A percentile compares a stretch with the other conserved stretches of the same genome.
phyloP scores from a whole-genome alignment of 2,888 invertebrate genomes.

The Netelia fuscicornis region DNA sequence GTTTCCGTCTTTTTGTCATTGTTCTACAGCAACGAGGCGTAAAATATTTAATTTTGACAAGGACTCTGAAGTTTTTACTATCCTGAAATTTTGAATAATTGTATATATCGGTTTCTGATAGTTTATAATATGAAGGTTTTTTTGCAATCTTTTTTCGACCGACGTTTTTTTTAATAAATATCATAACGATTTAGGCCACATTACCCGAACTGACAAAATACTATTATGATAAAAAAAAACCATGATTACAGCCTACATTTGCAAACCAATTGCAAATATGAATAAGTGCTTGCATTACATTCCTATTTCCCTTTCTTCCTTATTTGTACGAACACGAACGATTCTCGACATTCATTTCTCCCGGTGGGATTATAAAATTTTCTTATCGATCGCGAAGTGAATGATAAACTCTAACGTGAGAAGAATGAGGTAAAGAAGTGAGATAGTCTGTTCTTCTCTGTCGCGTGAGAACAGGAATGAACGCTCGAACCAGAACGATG shows the following conservation, averaged over 20 bases:
- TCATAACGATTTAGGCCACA: too few species aligned
- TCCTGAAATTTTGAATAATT: not conserved
- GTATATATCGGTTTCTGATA: not conserved
- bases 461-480: not conserved
- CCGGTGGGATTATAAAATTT: not conserved
- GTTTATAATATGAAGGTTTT: not conserved
- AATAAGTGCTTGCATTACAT: too few species aligned
- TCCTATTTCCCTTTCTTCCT: not conserved
- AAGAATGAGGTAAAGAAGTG: not conserved
- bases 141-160: too few species aligned
- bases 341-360: constrained; percentile 1
- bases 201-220: too few species aligned
- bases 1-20: not conserved
- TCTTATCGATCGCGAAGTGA: not conserved
- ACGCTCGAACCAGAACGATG: constrained; percentile 3
- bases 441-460: not conserved
- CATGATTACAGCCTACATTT: too few species aligned
- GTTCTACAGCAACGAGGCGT: not conserved
- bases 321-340: not conserved
- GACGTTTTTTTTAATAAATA: too few species aligned
- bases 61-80: not conserved
- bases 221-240: too few species aligned
- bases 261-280: too few species aligned
- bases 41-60: not conserved
- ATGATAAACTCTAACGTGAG: not conserved